These are phyloP conservation scores for Myiagra hebetior DNA, from an alignment of 2,113 vertebrate genomes.

Conservation along the genomic window DNA sequence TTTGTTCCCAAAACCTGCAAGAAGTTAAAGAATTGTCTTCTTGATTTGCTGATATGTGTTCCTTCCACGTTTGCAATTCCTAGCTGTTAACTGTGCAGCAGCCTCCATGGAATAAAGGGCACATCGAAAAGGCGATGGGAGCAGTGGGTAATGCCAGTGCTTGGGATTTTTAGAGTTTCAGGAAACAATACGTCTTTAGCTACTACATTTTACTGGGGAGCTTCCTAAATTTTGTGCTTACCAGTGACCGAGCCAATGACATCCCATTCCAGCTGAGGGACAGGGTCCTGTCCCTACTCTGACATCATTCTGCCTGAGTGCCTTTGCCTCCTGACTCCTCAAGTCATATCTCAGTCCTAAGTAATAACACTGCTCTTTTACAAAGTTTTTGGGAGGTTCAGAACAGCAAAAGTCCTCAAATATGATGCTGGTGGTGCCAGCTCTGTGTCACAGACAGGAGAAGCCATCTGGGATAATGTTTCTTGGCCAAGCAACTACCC, in stretches of 20 bases:
- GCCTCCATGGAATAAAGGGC: background rate
- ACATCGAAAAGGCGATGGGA: background rate
- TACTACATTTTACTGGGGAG: background rate
- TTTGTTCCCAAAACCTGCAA: background rate
- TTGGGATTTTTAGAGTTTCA: background rate
- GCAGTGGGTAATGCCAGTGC: background rate
- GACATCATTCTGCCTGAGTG: accelerated
- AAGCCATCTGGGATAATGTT: background rate
- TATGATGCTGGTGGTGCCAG: background rate
- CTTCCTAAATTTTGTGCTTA: background rate
- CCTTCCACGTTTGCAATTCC: background rate
- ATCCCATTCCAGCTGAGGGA: background rate
- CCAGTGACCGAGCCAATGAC: background rate
- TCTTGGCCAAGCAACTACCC: background rate
- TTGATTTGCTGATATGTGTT: background rate
- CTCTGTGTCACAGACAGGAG: background rate
- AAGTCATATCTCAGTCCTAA: background rate
- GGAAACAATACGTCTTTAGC: background rate
- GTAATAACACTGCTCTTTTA: background rate
- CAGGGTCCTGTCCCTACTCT: background rate
- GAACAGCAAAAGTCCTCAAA: background rate
- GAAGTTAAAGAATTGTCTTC: background rate
- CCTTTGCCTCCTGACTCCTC: background rate
- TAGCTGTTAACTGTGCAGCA: background rate
- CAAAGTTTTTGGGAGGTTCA: background rate